A percentile compares a stretch with the other conserved stretches of the same genome.
These are phyloP conservation scores for Tipula confusa DNA, from an alignment of 2,888 invertebrate species.

Conservation along the genomic window DNA sequence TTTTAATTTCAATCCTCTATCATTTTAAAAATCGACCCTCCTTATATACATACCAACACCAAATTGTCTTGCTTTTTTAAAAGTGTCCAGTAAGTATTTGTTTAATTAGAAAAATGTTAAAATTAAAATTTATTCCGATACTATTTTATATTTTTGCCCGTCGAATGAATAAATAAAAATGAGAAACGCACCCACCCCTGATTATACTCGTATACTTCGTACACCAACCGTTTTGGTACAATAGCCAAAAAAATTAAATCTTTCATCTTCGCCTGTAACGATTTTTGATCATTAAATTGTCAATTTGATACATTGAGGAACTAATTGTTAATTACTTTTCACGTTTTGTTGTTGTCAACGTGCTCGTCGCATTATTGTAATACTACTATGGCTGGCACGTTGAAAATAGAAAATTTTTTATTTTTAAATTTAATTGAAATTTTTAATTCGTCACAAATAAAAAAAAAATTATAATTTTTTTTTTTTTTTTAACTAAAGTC, in stretches of 20 bases:
- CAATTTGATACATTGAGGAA: conserved; percentile 16
- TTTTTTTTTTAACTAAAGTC: neutral
- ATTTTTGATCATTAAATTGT: conserved; percentile 15
- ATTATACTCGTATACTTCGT: too few species aligned
- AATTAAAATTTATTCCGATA: conserved; percentile 1
- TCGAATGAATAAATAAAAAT: too few species aligned
- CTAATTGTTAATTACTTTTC: conserved; percentile 25
- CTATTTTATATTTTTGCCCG: neutral
- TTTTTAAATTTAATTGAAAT: neutral
- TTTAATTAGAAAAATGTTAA: neutral
- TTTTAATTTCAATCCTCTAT: neutral
- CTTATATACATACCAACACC: too few species aligned
- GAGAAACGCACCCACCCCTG: neutral
- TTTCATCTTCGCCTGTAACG: neutral
- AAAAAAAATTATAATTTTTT: neutral
- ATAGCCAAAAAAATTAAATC: neutral
- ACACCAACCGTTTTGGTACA: neutral
- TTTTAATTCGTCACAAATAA: conserved; percentile 25
- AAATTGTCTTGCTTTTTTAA: neutral
- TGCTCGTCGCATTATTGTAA: neutral
- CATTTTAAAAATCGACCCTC: conserved; percentile 13
- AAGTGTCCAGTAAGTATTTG: conserved; percentile 6
- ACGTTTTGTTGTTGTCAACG: neutral
- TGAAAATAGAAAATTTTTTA: neutral
- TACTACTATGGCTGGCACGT: neutral